phyloP scores from a whole-genome alignment of 2,888 invertebrate species.

The Sesamia inferens region DNA sequence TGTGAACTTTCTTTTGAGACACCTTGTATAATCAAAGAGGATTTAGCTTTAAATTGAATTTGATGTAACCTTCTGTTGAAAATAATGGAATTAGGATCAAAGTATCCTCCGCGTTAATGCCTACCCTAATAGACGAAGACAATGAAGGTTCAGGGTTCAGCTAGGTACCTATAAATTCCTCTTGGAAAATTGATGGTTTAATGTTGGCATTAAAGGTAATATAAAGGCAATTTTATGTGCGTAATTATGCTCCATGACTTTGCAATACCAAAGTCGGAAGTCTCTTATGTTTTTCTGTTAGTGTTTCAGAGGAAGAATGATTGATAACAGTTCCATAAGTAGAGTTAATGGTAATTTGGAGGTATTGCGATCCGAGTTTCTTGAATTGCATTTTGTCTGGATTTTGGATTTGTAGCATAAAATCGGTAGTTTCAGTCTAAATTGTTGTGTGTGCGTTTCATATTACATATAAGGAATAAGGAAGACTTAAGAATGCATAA shows the following conservation, averaged over 20 bases:
- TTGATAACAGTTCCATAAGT: conserved; percentile 3
- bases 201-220: conserved; percentile 22
- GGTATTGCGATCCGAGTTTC: not conserved
- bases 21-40: conserved; percentile 21
- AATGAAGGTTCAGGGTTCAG: conserved; percentile 19
- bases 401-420: not conserved
- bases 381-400: not conserved
- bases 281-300: not conserved
- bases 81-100: conserved; percentile 48
- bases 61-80: conserved; percentile 47
- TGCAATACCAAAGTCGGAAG: conserved; percentile 1
- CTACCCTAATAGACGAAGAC: conserved; percentile 31
- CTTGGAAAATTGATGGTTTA: conserved; percentile 20
- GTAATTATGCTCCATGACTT: not conserved
- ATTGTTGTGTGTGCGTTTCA: too few species aligned
- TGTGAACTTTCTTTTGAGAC: too few species aligned
- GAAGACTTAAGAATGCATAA: too few species aligned
- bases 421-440: too few species aligned
- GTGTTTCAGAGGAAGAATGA: not conserved
- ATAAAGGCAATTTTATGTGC: not conserved
- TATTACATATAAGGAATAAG: too few species aligned
- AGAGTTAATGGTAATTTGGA: too few species aligned
- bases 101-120: conserved; percentile 28
- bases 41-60: conserved; percentile 38
- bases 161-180: conserved; percentile 6